Evolutionary conservation across 35 echinoderm and acorn worm species (phyloP), one percentile per base, ranked within the genome.

Genomic region (Heliocidaris erythrogramma): DNA sequence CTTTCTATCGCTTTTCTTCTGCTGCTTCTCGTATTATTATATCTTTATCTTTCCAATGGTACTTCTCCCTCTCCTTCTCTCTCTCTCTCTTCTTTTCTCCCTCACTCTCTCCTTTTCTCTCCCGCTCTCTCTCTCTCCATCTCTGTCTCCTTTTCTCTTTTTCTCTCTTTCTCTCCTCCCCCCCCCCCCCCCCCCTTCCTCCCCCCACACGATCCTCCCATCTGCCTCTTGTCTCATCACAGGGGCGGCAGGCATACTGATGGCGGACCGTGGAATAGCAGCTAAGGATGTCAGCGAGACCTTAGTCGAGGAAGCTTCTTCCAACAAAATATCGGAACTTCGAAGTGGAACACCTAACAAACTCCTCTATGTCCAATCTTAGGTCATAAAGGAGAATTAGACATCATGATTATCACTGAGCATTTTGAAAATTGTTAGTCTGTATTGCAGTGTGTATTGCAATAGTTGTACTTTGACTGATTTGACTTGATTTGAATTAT

Each of bases 171-270:
- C 24, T 4, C 85, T 8, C 24, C 18, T 24, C 18, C 7, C 16
- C 2, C 7, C 31, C 16, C 31, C 7, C 24, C 5, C 31, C 10
- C 85, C 7, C 7, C 10, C 85, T 30, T 4, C 10, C 85, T 86
- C 85, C 16, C 31, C 5, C 85, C 10, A 16, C 0, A 86, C 35
- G 0, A 42, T 42, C 35, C 3, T 42, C 35, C 35, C 1, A 42
- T 88, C 5, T 32, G 13, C 31, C 2, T 30, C 48, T 92, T 5
- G 17, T 88, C 31, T 17, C 10, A 17, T 11, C 32, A 27, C 48
- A 92, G 90, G 90, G 17, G 90, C 90, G 14, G 90, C 90, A 21
- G 90, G 30, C 48, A 92, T 92, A 48, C 49, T 92, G 10, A 92
- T 92, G 90, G 90, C 90, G 48, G 49, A 56, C 47, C 49, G 49